phyloP scores from a whole-genome alignment of 1,140 invertebrate genomes.

The Pseudomyrmex flavicornis region DNA sequence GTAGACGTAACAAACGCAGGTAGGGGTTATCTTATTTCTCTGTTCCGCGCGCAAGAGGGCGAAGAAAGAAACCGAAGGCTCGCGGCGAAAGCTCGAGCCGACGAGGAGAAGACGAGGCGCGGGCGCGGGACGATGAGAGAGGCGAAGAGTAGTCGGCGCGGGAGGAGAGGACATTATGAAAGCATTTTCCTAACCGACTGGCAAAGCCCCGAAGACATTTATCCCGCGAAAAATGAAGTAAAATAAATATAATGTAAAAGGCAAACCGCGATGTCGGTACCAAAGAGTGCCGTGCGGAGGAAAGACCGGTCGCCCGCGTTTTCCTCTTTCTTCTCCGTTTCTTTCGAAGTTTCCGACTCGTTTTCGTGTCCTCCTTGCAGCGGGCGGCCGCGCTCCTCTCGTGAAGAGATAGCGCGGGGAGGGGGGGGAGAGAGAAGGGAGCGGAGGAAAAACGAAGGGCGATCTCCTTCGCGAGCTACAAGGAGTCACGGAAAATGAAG shows the following conservation, averaged over 20 bases:
- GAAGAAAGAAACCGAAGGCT: conserved; percentile 52
- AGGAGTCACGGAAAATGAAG: conserved; percentile 50
- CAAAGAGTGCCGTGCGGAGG: conserved; percentile 38
- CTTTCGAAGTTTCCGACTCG: conserved; percentile 33
- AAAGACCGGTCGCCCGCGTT: conserved; percentile 26
- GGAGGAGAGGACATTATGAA: conserved; percentile 69
- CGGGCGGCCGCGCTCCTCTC: not conserved
- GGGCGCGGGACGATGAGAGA: not conserved
- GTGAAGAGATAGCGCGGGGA: not conserved
- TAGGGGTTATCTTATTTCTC: conserved; percentile 67
- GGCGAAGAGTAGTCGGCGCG: not conserved
- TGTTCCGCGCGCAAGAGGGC: conserved; percentile 7
- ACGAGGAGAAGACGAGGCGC: not conserved
- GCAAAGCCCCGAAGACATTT: conserved; percentile 76
- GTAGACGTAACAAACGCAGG: conserved; percentile 66
- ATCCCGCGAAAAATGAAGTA: conserved; percentile 75
- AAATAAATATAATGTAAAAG: conserved; percentile 78
- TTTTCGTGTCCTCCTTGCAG: conserved; percentile 35
- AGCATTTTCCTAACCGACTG: conserved; percentile 77
- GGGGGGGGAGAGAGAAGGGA: not conserved
- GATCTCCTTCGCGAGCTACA: conserved; percentile 21
- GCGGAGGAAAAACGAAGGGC: conserved; percentile 19
- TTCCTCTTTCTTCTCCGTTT: conserved; percentile 23
- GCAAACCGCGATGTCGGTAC: conserved; percentile 68
- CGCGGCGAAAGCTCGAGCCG: not conserved